phyloP scores from a whole-genome alignment of 2,888 invertebrate genomes.

The Halictus ligatus region DNA sequence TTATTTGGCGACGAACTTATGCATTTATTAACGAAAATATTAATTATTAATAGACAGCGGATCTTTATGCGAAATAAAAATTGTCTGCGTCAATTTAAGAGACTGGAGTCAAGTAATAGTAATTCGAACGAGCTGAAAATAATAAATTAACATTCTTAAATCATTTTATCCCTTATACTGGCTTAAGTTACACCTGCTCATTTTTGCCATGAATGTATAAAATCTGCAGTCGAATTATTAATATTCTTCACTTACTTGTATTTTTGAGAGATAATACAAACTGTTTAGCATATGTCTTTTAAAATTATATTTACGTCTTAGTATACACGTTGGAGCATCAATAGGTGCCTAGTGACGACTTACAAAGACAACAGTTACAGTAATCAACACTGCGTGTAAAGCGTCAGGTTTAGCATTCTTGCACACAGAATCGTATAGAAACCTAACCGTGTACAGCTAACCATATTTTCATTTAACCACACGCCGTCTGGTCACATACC shows the following conservation, averaged over 20 bases:
- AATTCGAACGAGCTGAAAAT: too few species aligned
- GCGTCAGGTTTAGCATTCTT: neutral
- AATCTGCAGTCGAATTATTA: neutral
- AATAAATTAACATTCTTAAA: too few species aligned
- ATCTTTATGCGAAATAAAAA: neutral
- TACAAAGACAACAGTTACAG: neutral
- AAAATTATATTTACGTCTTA: neutral
- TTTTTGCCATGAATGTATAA: too few species aligned
- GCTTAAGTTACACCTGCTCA: too few species aligned
- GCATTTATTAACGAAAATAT: neutral
- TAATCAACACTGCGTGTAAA: neutral
- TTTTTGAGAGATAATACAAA: neutral
- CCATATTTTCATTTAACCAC: neutral
- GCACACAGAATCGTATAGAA: neutral
- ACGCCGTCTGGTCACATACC: neutral
- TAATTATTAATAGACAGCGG: too few species aligned
- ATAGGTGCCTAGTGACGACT: neutral
- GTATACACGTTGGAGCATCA: neutral
- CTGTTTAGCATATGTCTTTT: neutral
- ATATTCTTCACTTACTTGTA: neutral
- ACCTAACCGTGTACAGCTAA: neutral
- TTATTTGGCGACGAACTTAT: neutral
- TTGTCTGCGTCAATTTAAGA: too few species aligned
- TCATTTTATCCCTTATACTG: too few species aligned
- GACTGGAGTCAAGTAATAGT: too few species aligned